phyloP scores from a whole-genome alignment of 2,888 invertebrate genomes.

The Dryadula phaetusa region DNA sequence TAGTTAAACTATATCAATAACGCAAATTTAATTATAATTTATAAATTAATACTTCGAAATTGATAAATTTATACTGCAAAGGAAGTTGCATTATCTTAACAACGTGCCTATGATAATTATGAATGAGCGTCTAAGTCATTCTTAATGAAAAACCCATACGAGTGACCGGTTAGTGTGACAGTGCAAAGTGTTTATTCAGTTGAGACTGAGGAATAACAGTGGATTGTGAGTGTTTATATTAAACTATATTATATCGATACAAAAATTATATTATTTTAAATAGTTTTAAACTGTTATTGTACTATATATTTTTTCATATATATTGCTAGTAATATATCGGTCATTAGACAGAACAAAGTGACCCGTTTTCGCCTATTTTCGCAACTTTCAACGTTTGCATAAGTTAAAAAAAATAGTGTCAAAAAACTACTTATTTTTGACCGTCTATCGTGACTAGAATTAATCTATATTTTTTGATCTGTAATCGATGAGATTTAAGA shows the following conservation, averaged over 20 bases:
- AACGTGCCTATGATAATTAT: conserved; percentile 25
- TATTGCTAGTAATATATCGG: too few species aligned
- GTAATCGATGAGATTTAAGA: too few species aligned
- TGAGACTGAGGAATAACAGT: background rate
- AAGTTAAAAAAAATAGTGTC: too few species aligned
- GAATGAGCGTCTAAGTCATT: conserved; percentile 24
- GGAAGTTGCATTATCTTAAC: conserved; percentile 57
- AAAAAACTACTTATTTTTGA: too few species aligned
- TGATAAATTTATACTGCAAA: conserved; percentile 41
- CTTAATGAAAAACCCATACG: conserved; percentile 2
- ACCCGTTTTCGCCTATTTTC: too few species aligned
- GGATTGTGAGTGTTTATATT: background rate
- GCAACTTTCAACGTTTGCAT: too few species aligned
- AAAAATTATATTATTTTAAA: too few species aligned
- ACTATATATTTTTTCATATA: too few species aligned
- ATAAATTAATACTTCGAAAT: background rate
- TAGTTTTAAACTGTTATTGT: too few species aligned
- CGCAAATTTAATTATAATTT: background rate
- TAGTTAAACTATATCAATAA: background rate
- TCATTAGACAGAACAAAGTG: too few species aligned
- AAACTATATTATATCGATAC: background rate
- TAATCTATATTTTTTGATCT: too few species aligned
- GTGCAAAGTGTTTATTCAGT: conserved; percentile 7
- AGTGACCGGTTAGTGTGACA: conserved; percentile 14
- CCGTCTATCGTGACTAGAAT: too few species aligned